phyloP scores from a whole-genome alignment of 2,888 invertebrate genomes.

The Cabera pusaria region DNA sequence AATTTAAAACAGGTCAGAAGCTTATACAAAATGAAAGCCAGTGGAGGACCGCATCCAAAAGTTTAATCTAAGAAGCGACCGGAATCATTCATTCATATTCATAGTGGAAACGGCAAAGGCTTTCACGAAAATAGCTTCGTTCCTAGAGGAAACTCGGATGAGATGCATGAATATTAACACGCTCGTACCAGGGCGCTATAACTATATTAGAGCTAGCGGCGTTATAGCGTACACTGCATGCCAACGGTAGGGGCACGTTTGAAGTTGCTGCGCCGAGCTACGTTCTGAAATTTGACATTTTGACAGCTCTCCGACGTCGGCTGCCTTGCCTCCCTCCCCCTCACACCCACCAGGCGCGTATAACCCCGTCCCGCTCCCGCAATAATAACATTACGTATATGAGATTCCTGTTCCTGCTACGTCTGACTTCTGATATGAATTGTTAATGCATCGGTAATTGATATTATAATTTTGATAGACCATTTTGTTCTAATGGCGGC shows the following conservation, averaged over 20 bases:
- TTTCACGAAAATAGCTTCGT: slow-evolving; percentile 78
- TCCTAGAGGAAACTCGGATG: slow-evolving; percentile 68
- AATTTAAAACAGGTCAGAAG: slow-evolving; percentile 26
- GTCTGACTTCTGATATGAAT: slow-evolving; percentile 81
- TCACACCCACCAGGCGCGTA: slow-evolving; percentile 36
- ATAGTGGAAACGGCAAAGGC: slow-evolving; percentile 70
- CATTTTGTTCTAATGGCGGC: slow-evolving; percentile 64
- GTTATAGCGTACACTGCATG: slow-evolving; percentile 61
- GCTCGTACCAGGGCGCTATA: slow-evolving; percentile 69
- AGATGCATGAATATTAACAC: slow-evolving; percentile 83
- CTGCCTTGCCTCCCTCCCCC: slow-evolving; percentile 60
- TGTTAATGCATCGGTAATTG: slow-evolving; percentile 83
- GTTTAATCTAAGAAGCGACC: slow-evolving; percentile 73
- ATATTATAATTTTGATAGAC: slow-evolving; percentile 80
- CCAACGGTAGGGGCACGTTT: slow-evolving; percentile 79
- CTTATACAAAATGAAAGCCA: slow-evolving; percentile 27
- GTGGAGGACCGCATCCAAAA: slow-evolving; percentile 52
- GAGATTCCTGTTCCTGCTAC: slow-evolving; percentile 78
- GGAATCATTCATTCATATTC: slow-evolving; percentile 80
- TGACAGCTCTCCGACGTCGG: slow-evolving; percentile 82
- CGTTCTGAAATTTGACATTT: slow-evolving; percentile 84
- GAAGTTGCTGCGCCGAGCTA: slow-evolving; percentile 77
- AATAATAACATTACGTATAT: slow-evolving; percentile 74
- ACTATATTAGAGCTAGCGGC: slow-evolving; percentile 74
- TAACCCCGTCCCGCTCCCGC: slow-evolving; percentile 55